Base-by-base conservation (phyloP, 1,140 invertebrate species). In the Reticulitermes speratus region DNA sequence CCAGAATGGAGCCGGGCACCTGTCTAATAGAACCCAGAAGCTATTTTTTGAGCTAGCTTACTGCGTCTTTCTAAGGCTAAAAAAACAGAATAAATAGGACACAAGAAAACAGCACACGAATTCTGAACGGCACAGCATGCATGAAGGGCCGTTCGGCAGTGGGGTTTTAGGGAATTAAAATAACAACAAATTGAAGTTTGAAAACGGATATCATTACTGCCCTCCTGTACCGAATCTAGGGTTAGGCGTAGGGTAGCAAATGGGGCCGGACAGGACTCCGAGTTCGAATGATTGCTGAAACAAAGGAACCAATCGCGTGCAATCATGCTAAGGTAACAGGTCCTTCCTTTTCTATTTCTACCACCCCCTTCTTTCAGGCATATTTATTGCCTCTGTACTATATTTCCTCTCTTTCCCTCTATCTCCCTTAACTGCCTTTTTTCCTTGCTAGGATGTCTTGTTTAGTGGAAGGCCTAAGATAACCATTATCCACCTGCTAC, bases 401-500 rank as follows among this genome's bases (percentile, higher is more conserved):
- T 25, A n/a, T 75, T 5, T 14, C 2, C 65, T 75, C 65, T 75
- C n/a, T 30, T 30, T 75, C 65, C 25, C n/a, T 30, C 65, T 75
- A n/a, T 65, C 59, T 65, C 21, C 59, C 59, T 23, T 65, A 65
- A 23, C 59, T 65, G 14, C 21, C 14, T 75, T 75, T n/a, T 75
- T 16, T 30, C n/a, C 52, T 75, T 75, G 14, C 65, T 75, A 75
- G 65, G 65, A 75, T 75, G 65, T 75, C 65, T 75, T 75, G 25
- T 75, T 75, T 75, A 75, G n/a, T 8, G 7, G 25, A 11, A 75
- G 65, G 65, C n/a, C 65, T 75, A 75, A 14, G 25, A 75, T 75
- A 75, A 21, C 65, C 65, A 75, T 75, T 75, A 75, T 75, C 65
- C 65, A 75, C 65, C 65, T 75, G 65, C 65, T 75, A 30, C 65